Base-by-base conservation (phyloP, 2,888 invertebrate species). In the Melanotus villosus region DNA sequence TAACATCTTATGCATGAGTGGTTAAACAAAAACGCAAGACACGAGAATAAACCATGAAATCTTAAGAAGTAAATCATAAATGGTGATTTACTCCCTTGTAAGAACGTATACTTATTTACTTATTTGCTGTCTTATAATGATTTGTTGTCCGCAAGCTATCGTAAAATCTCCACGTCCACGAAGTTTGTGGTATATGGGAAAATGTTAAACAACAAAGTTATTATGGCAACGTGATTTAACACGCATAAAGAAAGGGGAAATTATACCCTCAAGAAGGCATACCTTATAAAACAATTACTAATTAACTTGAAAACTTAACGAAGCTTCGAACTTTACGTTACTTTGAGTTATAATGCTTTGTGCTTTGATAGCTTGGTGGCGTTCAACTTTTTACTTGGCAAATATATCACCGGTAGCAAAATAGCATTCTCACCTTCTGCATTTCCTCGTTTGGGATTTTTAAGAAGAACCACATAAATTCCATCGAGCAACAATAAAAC, bases 131-230 rank as follows among this genome's bases (percentile, higher is more conserved):
- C 52, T 32, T 18, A 16, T 32, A 52, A 52, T 52, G 52, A 52
- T 52, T 52, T 52, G 52, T 52, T 52, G 26, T 52, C 52, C 52
- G 52, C 52, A 52, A 32, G 52, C 16, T 52, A 52, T 52, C 52
- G 34, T 52, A 52, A 52, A 52, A 52, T 52, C 52, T 52, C 16
- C 32, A 32, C 32, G 16, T 32, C 4, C 52, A 18, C n/a, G 26
- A 12, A 50, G 50, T 32, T 47, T 52, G 52, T 32, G 52, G 52
- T 52, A 18, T 32, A 32, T 52, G 52, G 52, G 52, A 52, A 47
- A 32, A 18, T 32, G 32, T 30, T 52, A 52, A 52, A 52, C 16
- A 16, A 23, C 16, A 32, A 52, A 16, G 52, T 52, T 52, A 52
- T 52, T 52, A 32, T 52, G 18, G 34, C 23, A 26, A 16, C 52